Base-by-base conservation (phyloP, 2,888 invertebrate genomes). In the Pandemis cinnamomeana region DNA sequence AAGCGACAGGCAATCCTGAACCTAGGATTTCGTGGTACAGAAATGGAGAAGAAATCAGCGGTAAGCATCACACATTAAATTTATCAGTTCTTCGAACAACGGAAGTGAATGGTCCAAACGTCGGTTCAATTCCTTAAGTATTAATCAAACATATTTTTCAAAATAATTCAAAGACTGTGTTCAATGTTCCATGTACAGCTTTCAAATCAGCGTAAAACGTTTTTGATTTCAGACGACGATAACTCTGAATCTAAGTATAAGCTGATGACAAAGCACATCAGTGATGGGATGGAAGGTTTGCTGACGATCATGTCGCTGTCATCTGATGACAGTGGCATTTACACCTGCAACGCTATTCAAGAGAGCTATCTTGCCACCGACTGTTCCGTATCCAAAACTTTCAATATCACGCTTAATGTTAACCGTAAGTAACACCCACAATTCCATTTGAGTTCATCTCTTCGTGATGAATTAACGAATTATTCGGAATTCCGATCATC, bases 1-100 rank as follows among this genome's bases (percentile, higher is more conserved):
- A 90, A 77, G 89, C 88, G 0, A 84, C 83, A 70, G 93, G 93
- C 2, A 83, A 89, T 8, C 92, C 93, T 0, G 92, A 92, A 71
- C 92, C 93, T 0, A 82, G 82, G 27, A 78, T 93, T 2, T 60
- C 82, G 5, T 93, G 93, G 93, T 77, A 76, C 42, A 86, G 89
- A 77, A 81, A 90, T 70, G 86, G 82, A 5, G 80, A 83, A 71
- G 77, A 80, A 66, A 83, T 92, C 20, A 79, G 78, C 60, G 91
- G 92, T 91, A 61, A n/a, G n/a, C 20, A 53, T n/a, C 13, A n/a
- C n/a, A 0, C 0, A 7, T 44, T 44, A 8, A 7, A 7, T 44
- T 8, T 8, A 44, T 44, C 44, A 44, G 44, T 44, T 44, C 44
- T 44, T 44, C 8, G 44, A 44, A 44, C 6, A 44, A 44, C 0